Conservation (phyloP, 2,888 invertebrate genomes). For the Dasysyrphus tricinctus region DNA sequence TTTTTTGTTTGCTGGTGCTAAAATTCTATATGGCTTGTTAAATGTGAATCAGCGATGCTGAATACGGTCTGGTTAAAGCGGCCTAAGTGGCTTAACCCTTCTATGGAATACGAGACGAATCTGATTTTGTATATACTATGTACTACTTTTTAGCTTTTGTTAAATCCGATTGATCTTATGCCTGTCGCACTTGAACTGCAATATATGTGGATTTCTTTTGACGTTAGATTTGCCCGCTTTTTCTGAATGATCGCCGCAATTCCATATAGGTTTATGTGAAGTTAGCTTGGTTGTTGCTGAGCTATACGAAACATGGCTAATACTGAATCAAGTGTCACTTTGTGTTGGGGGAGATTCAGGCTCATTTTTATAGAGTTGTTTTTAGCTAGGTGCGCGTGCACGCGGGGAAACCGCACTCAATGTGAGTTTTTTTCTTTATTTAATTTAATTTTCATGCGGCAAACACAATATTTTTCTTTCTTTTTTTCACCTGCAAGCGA, state of each 20-base stretch:
- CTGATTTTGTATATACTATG: conserved; percentile 26
- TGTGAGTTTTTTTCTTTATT: conserved; percentile 10
- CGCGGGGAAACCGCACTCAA: conserved; percentile 35
- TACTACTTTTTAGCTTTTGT: conserved; percentile 3
- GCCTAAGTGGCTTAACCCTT: conserved; percentile 69
- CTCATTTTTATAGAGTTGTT: conserved; percentile 26
- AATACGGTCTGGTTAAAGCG: conserved; percentile 57
- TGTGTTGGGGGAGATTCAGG: conserved; percentile 65
- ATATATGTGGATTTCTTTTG: conserved; percentile 52
- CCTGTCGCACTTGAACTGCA: conserved; percentile 73
- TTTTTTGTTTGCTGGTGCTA: conserved; percentile 14
- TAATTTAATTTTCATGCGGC: conserved; percentile 17
- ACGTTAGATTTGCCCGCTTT: conserved; percentile 44
- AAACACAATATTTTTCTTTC: conserved; percentile 32
- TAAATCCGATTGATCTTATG: conserved; percentile 53
- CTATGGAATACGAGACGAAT: conserved; percentile 57
- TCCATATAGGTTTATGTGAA: conserved; percentile 32
- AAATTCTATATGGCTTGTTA: conserved; percentile 58
- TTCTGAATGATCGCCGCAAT: not conserved
- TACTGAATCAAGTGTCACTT: conserved; percentile 63
- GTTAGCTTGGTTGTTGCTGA: conserved; percentile 28
- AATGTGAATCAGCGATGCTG: conserved; percentile 66
- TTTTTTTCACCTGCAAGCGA: conserved; percentile 23
- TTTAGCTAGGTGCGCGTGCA: conserved; percentile 5
- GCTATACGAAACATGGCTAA: conserved; percentile 45